Base-by-base conservation (phyloP, 2,113 vertebrate species). In the Neoarius graeffei region DNA sequence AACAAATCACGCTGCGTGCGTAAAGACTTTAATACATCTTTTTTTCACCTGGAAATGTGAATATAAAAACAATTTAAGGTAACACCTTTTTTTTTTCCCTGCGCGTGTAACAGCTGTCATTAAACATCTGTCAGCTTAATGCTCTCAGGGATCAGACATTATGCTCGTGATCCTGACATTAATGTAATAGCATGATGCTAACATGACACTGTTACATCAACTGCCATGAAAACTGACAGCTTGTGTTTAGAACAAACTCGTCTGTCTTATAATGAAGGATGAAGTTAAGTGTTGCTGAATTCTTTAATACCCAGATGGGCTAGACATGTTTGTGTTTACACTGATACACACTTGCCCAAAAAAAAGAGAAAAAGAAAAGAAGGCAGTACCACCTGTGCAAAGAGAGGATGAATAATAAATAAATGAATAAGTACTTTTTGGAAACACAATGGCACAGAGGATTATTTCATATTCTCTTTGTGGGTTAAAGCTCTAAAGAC, bases 401-500 rank as follows among this genome's bases (percentile, higher is more conserved):
- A 15, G 52, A 54, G 50, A 64, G 35, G 59, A 86, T 50, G 56
- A 77, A 77, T 86, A 77, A 77, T 77, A 59, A 85, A 60, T 60
- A 85, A 76, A 62, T 27, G 84, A 74, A 60, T 85, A 77, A 85
- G 56, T 77, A 62, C 67, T 57, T 85, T 85, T 59, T 30, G 69
- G 77, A 82, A 85, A 85, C 57, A 81, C 85, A 67, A 13, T 50
- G 77, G 85, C 81, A 76, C 86, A 85, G 82, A 85, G 57, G 89
- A 85, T 85, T 85, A 86, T 54, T 66, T 76, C 15, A 20, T 82
- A 50, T 30, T 19, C 15, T 73, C 83, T 85, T 73, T 89, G 64
- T 50, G 79, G 79, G 83, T 83, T 83, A 86, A 56, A 88, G 79
- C 89, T 80, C 54, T 54, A 90, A 84, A 54, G 57, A 62, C 62